phyloP scores from a whole-genome alignment of 2,797 vertebrate species.

The Hydrophis major region DNA sequence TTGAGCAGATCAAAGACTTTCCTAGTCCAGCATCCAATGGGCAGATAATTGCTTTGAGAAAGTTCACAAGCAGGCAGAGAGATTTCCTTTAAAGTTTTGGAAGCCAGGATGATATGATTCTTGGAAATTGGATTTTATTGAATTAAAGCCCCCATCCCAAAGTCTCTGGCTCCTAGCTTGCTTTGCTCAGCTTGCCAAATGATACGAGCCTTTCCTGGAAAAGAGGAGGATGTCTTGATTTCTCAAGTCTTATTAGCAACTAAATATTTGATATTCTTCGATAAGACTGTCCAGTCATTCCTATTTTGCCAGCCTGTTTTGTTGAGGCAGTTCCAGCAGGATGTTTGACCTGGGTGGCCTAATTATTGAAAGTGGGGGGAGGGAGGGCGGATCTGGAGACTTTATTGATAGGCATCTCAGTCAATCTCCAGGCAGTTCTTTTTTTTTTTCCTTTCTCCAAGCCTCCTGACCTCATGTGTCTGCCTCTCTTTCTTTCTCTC shows the following conservation, averaged over 20 bases:
- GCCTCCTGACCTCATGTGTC: constrained; percentile 21
- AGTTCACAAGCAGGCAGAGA: neutral
- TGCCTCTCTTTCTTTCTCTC: constrained; percentile 27
- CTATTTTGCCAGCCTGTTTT: neutral
- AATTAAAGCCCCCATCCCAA: neutral
- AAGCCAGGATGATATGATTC: neutral
- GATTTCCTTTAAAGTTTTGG: neutral
- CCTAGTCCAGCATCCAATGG: neutral
- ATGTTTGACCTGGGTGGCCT: neutral
- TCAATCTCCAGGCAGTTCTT: neutral
- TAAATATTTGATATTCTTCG: neutral
- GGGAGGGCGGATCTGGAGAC: neutral
- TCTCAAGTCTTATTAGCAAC: neutral
- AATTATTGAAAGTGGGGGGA: neutral
- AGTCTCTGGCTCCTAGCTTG: neutral
- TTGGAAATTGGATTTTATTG: neutral
- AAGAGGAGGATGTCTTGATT: neutral
- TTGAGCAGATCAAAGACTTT: neutral
- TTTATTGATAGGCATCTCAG: neutral
- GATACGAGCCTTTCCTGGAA: neutral
- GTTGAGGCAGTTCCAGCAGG: neutral
- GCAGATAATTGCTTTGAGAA: neutral
- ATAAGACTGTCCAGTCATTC: neutral
- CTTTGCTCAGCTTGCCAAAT: neutral
- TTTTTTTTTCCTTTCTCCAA: neutral